Percentiles rank a stretch among this genome's conserved stretches.
phyloP scores from a whole-genome alignment of 2,113 vertebrate genomes.

The Seriola quinqueradiata region DNA sequence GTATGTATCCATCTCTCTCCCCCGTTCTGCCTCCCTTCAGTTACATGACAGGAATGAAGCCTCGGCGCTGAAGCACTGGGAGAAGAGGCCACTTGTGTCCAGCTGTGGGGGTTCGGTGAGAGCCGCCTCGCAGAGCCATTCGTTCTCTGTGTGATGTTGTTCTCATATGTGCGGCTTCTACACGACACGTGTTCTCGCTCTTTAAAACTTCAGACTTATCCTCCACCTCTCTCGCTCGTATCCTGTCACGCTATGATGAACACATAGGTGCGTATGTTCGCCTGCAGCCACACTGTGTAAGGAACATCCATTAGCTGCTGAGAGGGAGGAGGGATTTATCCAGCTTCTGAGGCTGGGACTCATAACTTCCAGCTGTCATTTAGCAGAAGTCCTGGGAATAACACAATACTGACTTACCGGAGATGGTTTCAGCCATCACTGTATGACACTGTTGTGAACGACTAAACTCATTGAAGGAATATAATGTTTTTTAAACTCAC shows the following conservation, averaged over 20 bases:
- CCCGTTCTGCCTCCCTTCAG: neutral
- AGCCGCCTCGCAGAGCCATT: neutral
- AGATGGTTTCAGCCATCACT: constrained; percentile 7
- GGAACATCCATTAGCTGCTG: constrained; percentile 49
- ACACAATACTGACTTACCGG: constrained; percentile 8
- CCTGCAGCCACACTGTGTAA: constrained; percentile 18
- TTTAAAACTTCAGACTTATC: constrained; percentile 33
- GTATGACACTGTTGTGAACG: neutral
- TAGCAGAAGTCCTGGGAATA: constrained; percentile 30
- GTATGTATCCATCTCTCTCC: constrained; percentile 25
- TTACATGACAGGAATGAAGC: constrained; percentile 40
- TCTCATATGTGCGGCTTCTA: neutral
- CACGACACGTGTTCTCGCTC: neutral
- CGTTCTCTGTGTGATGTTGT: neutral
- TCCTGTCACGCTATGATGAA: constrained; percentile 35
- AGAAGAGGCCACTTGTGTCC: constrained; percentile 19
- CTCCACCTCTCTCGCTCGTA: neutral
- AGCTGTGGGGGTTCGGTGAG: neutral
- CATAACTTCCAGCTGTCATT: constrained; percentile 53
- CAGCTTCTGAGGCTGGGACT: constrained; percentile 23
- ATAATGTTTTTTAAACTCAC: neutral
- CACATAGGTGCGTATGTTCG: constrained; percentile 28
- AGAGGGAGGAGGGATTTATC: constrained; percentile 35
- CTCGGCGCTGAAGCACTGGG: constrained; percentile 13
- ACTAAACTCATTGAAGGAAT: neutral